Base-by-base conservation (phyloP, 1,140 invertebrate genomes). In the Diploscapter pachys region DNA sequence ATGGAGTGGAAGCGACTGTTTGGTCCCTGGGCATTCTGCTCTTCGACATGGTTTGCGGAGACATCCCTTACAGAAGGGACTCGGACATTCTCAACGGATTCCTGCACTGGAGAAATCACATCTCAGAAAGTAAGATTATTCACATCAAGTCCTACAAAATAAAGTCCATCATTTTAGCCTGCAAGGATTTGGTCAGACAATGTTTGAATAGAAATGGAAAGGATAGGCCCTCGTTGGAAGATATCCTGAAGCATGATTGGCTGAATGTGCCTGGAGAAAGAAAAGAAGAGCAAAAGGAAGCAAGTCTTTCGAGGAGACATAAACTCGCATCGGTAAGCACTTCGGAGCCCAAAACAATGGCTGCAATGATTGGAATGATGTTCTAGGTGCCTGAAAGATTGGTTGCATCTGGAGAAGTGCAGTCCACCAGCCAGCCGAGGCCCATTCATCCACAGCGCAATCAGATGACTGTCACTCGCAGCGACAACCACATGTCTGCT, bases 11-110 rank as follows among this genome's bases (percentile, higher is more conserved):
- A 50, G 89, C 89, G 50, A 89, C 90, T 3, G 89, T 91, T 2
- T 91, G 90, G 90, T 91, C 90, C 1, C 85, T 91, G 53, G 90
- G 90, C 59, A 90, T 91, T 76, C 87, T 91, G 0, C 86, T 91
- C 3, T 91, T 88, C 81, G 91, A 91, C 83, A 90, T 91, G 89
- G 51, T 91, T 9, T 90, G 89, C 81, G 90, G 90, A 31, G 90
- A 91, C 84, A 91, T 91, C 85, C 90, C 91, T 13, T 91, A 91
- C 83, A 89, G 90, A 81, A 84, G 87, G 70, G 91, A 91, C 82
- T 88, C 90, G 66, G 89, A 91, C 81, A 91, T 91, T 76, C 80
- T 90, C 13, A 85, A 85, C 61, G 87, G 86, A 48, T 81, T 84
- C 68, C 72, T 87, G 4, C 75, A 80, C 56, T 88, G 87, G 80